phyloP scores from a whole-genome alignment of 1,140 invertebrate species.

The Tetranychus urticae region DNA sequence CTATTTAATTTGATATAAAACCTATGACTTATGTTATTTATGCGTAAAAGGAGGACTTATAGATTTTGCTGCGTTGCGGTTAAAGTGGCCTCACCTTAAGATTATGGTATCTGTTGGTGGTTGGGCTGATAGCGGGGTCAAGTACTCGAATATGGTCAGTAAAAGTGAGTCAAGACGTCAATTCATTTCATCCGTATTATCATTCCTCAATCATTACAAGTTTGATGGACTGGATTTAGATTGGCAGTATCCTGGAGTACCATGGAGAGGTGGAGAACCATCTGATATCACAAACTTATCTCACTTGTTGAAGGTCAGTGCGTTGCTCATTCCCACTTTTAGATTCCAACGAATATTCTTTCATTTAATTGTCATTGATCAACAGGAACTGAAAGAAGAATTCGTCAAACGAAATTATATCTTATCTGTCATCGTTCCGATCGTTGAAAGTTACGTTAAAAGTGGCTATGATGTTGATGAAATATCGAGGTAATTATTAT shows the following conservation, averaged over 20 bases:
- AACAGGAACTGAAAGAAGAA: conserved; percentile 36
- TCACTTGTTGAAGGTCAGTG: too few relatives aligned
- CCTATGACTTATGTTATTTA: not conserved
- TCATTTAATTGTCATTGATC: too few relatives aligned
- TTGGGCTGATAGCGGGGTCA: conserved; percentile 18
- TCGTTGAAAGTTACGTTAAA: conserved; percentile 26
- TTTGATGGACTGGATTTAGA: conserved; percentile 24
- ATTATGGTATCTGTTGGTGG: conserved; percentile 48
- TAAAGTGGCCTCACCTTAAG: conserved; percentile 44
- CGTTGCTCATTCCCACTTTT: too few relatives aligned
- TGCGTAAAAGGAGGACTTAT: conserved; percentile 33
- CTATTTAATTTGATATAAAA: too few relatives aligned
- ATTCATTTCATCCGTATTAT: conserved; percentile 18
- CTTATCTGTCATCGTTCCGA: conserved; percentile 28
- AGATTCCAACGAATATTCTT: too few relatives aligned
- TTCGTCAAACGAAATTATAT: conserved; percentile 32
- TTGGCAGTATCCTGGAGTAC: conserved; percentile 30
- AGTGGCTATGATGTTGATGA: conserved; percentile 46
- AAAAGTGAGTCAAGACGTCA: conserved; percentile 10
- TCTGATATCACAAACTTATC: too few relatives aligned
- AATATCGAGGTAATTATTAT: conserved; percentile 25
- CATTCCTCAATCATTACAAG: conserved; percentile 16
- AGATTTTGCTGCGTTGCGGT: conserved; percentile 47
- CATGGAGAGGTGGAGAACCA: too few relatives aligned
- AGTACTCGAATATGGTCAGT: conserved; percentile 20